A percentile compares a stretch with the other conserved stretches of the same genome.
These are phyloP conservation scores for Plagodis pulveraria DNA, from an alignment of 2,888 invertebrate species.

Conservation along the genomic window DNA sequence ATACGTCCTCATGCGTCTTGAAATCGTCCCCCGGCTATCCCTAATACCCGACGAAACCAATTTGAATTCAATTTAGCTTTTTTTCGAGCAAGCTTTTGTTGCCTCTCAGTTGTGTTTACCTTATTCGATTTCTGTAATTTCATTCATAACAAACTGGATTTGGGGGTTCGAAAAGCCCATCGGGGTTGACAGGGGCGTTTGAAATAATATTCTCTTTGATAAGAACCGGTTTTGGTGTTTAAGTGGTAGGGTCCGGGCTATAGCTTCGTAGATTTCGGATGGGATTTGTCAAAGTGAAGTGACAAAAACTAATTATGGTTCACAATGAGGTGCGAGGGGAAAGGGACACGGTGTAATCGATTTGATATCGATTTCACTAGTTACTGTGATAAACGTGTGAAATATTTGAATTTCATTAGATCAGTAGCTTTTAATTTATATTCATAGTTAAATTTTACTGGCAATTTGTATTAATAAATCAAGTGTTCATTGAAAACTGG, in stretches of 20 bases:
- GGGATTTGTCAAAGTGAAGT: conserved; percentile 83
- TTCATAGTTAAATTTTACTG: not conserved
- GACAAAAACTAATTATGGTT: conserved; percentile 83
- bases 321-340: conserved; percentile 71
- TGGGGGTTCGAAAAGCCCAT: conserved; percentile 80
- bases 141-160: conserved; percentile 85
- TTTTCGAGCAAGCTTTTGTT: conserved; percentile 83
- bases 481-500: too few relatives aligned
- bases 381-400: conserved; percentile 33
- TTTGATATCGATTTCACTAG: conserved; percentile 60
- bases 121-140: conserved; percentile 86
- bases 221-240: conserved; percentile 73
- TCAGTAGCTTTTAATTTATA: conserved; percentile 2
- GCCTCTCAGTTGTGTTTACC: conserved; percentile 84
- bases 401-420: conserved; percentile 14
- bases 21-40: conserved; percentile 79
- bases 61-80: conserved; percentile 85
- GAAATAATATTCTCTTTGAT: conserved; percentile 85
- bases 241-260: conserved; percentile 73
- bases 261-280: conserved; percentile 64
- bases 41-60: conserved; percentile 84
- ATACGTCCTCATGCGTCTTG: conserved; percentile 70
- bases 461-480: too few relatives aligned
- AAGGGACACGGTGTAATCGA: conserved; percentile 57
- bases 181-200: conserved; percentile 83